A percentile compares a stretch with the other conserved stretches of the same genome.
Conservation (phyloP, 2,113 vertebrate species). For the Theropithecus gelada region DNA sequence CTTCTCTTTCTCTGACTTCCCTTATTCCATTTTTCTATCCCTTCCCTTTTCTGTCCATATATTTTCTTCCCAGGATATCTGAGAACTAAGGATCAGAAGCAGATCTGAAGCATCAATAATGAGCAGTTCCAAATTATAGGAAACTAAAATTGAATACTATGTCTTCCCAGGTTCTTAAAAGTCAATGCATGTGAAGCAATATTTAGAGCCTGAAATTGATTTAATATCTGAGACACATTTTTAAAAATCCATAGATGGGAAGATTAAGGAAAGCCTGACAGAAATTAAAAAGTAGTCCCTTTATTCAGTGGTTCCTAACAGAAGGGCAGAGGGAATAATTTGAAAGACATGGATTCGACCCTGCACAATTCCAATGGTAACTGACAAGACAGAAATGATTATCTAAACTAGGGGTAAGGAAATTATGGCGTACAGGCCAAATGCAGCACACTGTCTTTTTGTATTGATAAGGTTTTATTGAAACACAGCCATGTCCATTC, state of each 20-base stretch:
- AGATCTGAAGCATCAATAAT: not conserved
- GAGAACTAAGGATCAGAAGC: not conserved
- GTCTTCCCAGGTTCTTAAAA: not conserved
- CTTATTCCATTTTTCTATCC: not conserved
- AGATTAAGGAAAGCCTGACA: not conserved
- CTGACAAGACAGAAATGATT: not conserved
- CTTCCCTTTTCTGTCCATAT: not conserved
- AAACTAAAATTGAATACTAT: not conserved
- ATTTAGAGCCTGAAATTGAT: not conserved
- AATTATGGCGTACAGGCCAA: not conserved
- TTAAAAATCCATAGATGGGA: not conserved
- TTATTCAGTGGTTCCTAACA: conserved; percentile 14
- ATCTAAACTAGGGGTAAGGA: conserved; percentile 5
- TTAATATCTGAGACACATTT: not conserved
- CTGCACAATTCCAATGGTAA: not conserved
- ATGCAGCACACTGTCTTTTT: not conserved
- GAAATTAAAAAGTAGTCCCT: not conserved
- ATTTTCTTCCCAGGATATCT: not conserved
- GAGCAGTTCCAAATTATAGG: not conserved
- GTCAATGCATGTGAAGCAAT: not conserved
- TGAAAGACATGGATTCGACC: not conserved
- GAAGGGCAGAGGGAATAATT: not conserved
- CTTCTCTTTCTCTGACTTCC: not conserved
- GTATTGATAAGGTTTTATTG: conserved; percentile 3
- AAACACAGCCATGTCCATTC: not conserved